These are phyloP conservation scores for Ariopsis seemanni DNA, from an alignment of 2,113 vertebrate species.

Conservation along the genomic window DNA sequence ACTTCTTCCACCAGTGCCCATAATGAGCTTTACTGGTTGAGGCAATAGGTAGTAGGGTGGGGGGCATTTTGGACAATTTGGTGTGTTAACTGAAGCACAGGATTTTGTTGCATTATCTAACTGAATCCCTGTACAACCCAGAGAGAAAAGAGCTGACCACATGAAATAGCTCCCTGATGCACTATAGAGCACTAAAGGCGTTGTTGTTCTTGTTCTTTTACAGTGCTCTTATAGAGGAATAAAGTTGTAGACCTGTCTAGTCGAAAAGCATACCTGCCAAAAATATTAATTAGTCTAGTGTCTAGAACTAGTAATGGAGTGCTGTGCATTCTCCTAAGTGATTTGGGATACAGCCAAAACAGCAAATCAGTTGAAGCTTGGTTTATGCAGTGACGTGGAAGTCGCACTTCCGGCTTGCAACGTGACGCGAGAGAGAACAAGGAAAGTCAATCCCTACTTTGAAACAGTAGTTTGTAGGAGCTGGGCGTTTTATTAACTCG, in stretches of 20 bases:
- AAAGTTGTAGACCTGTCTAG: background rate
- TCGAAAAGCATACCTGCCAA: background rate
- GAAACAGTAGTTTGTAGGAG: background rate
- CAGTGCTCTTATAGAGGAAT: background rate
- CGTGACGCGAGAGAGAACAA: slow-evolving; percentile 9
- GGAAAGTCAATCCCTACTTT: background rate
- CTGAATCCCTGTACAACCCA: background rate
- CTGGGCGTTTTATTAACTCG: background rate
- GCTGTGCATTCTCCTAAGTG: background rate
- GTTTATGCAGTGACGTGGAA: slow-evolving; percentile 24
- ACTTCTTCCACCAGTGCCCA: background rate
- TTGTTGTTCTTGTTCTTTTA: background rate
- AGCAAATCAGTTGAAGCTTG: background rate
- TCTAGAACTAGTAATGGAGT: background rate
- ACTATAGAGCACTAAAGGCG: background rate
- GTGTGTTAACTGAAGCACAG: background rate
- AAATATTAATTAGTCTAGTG: background rate
- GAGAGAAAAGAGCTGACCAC: background rate
- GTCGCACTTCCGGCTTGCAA: slow-evolving; percentile 29
- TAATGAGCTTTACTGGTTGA: background rate
- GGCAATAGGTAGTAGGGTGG: background rate
- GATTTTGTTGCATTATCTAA: background rate
- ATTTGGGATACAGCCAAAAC: background rate
- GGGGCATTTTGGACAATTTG: background rate
- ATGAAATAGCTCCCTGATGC: background rate